A percentile compares a stretch with the other conserved stretches of the same genome.
Evolutionary conservation across 2,888 invertebrate genomes (phyloP).

Genomic region (Chrysolina americana): DNA sequence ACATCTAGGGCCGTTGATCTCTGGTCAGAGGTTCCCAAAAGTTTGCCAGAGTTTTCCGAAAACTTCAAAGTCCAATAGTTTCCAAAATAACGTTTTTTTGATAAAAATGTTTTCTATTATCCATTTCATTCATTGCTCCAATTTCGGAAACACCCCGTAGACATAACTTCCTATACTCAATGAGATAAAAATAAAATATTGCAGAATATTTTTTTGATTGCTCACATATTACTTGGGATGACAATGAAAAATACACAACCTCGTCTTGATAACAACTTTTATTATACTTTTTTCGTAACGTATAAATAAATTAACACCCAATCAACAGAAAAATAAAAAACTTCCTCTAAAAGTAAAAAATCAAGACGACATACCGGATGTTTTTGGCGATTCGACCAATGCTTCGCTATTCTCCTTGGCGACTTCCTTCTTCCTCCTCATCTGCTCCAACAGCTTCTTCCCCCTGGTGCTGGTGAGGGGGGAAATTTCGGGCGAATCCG

Average conservation of each 20-base stretch:
- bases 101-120: too few species aligned
- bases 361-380: slow-evolving; percentile 2
- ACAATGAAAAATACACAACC: slow-evolving; percentile 1
- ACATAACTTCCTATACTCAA: too few species aligned
- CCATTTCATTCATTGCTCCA: too few species aligned
- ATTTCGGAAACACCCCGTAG: too few species aligned
- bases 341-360: background rate
- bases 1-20: too few species aligned
- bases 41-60: too few species aligned
- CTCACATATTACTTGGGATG: background rate
- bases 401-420: background rate
- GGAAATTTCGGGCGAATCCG: background rate
- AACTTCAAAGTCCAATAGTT: too few species aligned
- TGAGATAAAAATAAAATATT: background rate
- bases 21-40: too few species aligned
- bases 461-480: background rate
- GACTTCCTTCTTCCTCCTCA: background rate
- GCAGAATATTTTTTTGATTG: background rate
- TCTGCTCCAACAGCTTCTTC: slow-evolving; percentile 11
- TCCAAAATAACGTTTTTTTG: too few species aligned
- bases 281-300: background rate
- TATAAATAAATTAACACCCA: background rate
- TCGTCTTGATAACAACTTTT: background rate
- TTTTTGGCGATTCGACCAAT: background rate
- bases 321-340: background rate